Base-by-base conservation (phyloP, 2,797 vertebrate species). In the Ibycter americanus region DNA sequence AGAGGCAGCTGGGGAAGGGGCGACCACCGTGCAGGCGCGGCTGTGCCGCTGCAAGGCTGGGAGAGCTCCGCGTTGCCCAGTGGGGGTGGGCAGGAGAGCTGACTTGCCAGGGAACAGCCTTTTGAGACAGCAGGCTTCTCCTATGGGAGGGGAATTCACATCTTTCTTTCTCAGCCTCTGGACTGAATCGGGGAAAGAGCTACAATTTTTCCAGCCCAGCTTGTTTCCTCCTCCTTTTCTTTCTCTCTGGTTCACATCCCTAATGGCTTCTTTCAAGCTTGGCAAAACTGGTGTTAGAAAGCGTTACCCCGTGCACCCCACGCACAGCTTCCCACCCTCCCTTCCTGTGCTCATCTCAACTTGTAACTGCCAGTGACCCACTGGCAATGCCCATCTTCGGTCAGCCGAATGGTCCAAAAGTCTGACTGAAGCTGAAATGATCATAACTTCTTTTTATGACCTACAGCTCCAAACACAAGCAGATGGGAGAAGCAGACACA, bases 141-240 rank as follows among this genome's bases (percentile, higher is more conserved):
- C 63, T 59, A 3, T 7, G 1, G 36, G 15, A 83, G 6, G 19
- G 10, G 29, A 83, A 40, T 42, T 36, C 47, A 27, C 3, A 1
- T 49, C 31, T 80, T 83, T 38, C 22, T 36, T 86, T 79, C 56
- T 22, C 15, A 68, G 61, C 12, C 54, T 55, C 29, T 62, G 42
- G 12, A 52, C 42, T 0, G 0, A 86, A 78, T 0, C 2, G 0
- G 8, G 29, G 26, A 23, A 65, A 89, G 18, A 63, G 11, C 16
- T 31, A 18, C 1, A 1, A 34, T 83, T 87, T 70, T 85, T 61
- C 47, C 52, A 11, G 7, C 38, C 19, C 31, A 67, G 25, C 1
- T 77, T 38, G 49, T 52, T 87, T 84, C 21, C 20, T 58, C 15
- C 19, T 52, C 51, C 22, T 87, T 20, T 68, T 27, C 15, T 55